Percentiles rank a stretch among this genome's conserved stretches.
Conservation (phyloP, 2,888 invertebrate species). For the Steromphala cineraria region DNA sequence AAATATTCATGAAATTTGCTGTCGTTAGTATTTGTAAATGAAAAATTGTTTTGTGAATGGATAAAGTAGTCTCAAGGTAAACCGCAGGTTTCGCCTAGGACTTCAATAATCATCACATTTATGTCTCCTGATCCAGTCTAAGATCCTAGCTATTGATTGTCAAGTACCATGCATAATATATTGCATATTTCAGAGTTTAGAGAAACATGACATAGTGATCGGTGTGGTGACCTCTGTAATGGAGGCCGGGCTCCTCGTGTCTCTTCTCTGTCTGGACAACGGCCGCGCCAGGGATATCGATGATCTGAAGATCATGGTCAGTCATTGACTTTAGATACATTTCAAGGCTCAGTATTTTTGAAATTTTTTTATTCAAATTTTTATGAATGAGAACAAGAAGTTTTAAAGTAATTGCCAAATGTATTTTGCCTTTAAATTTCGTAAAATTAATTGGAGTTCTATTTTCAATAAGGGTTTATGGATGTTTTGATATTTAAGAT, state of each 20-base stretch:
- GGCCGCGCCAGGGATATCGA: slow-evolving; percentile 87
- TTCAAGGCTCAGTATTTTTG: background rate
- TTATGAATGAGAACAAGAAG: background rate
- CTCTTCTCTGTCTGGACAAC: slow-evolving; percentile 89
- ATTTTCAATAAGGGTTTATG: no score
- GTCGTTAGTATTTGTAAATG: no score
- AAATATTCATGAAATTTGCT: no score
- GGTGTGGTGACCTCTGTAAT: slow-evolving; percentile 73
- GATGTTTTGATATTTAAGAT: no score
- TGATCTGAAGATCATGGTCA: slow-evolving; percentile 91
- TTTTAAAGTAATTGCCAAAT: no score
- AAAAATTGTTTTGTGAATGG: no score
- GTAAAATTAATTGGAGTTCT: no score
- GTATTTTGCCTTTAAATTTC: background rate
- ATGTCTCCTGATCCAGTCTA: no score
- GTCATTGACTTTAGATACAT: slow-evolving; percentile 22
- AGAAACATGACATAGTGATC: slow-evolving; percentile 74
- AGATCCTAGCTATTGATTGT: no score
- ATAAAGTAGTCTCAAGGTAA: no score
- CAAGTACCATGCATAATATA: background rate
- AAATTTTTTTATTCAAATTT: background rate
- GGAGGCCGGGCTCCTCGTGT: slow-evolving; percentile 78
- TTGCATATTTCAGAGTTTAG: slow-evolving; percentile 71
- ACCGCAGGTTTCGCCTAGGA: no score
- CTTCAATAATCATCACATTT: no score